These are phyloP conservation scores for Zosterops borbonicus DNA, from an alignment of 2,113 vertebrate species.

Conservation along the genomic window DNA sequence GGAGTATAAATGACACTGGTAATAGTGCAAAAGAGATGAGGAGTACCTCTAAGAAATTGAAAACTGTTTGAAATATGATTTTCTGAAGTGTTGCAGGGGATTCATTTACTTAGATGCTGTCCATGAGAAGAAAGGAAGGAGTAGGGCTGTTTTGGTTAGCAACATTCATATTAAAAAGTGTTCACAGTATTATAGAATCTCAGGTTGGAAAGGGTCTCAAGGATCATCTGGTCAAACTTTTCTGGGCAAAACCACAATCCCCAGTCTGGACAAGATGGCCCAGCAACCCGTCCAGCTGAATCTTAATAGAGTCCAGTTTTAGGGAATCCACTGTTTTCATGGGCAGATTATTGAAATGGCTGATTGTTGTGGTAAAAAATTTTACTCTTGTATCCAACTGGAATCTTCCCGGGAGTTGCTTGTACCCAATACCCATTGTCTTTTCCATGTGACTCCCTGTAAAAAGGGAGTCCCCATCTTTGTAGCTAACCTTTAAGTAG, in stretches of 20 bases:
- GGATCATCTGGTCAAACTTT: not conserved
- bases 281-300: not conserved
- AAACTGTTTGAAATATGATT: not conserved
- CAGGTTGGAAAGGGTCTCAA: not conserved
- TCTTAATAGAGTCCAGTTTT: not conserved
- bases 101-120: not conserved
- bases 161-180: rapidly evolving
- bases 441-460: not conserved
- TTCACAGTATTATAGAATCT: not conserved
- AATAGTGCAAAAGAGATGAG: not conserved
- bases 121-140: not conserved
- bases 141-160: not conserved
- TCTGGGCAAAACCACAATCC: not conserved
- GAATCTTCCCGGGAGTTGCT: not conserved
- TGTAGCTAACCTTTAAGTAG: not conserved
- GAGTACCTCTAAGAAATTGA: not conserved
- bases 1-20: not conserved
- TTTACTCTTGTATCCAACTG: not conserved
- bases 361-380: not conserved
- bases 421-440: not conserved
- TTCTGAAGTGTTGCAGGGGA: not conserved
- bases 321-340: rapidly evolving
- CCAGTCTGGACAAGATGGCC: not conserved
- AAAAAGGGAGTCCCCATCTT: not conserved
- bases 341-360: not conserved